These are phyloP conservation scores for Mobula hypostoma DNA, from an alignment of 2,113 vertebrate genomes.

Conservation along the genomic window DNA sequence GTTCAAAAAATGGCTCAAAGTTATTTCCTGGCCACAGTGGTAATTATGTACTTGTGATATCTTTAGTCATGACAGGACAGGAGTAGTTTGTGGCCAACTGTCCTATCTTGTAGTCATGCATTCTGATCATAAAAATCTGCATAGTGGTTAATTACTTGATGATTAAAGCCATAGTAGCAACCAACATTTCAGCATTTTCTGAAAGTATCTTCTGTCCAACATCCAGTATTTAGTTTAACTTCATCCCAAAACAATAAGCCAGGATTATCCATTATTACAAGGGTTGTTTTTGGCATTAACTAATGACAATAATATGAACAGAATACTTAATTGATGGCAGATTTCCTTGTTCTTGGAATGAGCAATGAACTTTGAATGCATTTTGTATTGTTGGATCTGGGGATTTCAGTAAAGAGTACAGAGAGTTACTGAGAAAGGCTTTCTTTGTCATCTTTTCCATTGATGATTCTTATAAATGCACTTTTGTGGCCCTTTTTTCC, in stretches of 20 bases:
- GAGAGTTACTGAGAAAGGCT: neutral
- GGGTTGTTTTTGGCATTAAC: neutral
- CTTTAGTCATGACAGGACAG: neutral
- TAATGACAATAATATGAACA: neutral
- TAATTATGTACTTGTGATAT: neutral
- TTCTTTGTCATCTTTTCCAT: neutral
- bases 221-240: neutral
- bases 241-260: neutral
- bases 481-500: neutral
- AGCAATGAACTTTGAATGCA: neutral
- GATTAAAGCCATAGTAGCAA: conserved; percentile 6
- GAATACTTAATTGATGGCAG: neutral
- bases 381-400: neutral
- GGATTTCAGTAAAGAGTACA: neutral
- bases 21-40: conserved; percentile 14
- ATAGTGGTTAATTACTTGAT: neutral
- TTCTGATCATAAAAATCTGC: neutral
- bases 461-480: neutral
- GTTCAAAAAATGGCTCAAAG: neutral
- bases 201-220: neutral
- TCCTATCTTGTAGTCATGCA: neutral
- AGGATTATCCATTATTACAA: neutral
- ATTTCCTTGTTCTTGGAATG: neutral
- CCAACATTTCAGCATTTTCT: neutral
- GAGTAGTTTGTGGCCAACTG: neutral